Conservation (phyloP, 64 coral and sea anemone species). For the Anthopleura sola region DNA sequence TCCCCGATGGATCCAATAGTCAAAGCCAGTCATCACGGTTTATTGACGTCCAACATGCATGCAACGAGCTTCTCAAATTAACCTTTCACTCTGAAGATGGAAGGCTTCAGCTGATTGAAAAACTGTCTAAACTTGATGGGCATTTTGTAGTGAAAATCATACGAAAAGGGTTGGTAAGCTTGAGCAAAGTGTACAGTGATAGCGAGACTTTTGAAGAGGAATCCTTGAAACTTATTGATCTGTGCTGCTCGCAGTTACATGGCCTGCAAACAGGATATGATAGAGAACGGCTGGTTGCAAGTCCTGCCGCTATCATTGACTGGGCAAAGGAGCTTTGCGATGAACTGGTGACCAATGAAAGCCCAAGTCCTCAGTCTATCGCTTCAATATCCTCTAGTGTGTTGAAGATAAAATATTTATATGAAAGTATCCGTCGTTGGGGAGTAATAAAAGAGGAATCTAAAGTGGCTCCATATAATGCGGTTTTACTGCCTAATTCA, state of each 20-base stretch:
- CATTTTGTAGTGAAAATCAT: constrained; percentile 14
- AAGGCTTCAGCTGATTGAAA: not conserved
- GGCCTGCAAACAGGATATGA: not conserved
- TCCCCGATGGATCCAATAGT: not conserved
- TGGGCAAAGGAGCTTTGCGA: not conserved
- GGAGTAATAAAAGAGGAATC: no score
- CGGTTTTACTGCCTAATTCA: no score
- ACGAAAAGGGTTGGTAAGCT: constrained; percentile 2
- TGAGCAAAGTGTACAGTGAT: not conserved
- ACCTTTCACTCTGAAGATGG: not conserved
- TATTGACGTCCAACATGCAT: not conserved
- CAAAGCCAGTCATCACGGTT: not conserved
- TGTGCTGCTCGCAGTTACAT: not conserved
- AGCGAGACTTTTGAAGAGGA: not conserved
- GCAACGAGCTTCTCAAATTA: not conserved
- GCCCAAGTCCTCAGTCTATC: not conserved
- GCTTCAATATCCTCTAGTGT: not conserved
- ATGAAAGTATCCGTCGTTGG: not conserved
- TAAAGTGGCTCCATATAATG: no score
- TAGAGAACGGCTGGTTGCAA: not conserved
- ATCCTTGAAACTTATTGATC: not conserved
- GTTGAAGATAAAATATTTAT: not conserved
- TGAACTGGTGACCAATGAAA: not conserved
- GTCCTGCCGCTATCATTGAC: not conserved
- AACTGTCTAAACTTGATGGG: not conserved